phyloP scores from a whole-genome alignment of 2,797 vertebrate species.

The Lates japonicus region DNA sequence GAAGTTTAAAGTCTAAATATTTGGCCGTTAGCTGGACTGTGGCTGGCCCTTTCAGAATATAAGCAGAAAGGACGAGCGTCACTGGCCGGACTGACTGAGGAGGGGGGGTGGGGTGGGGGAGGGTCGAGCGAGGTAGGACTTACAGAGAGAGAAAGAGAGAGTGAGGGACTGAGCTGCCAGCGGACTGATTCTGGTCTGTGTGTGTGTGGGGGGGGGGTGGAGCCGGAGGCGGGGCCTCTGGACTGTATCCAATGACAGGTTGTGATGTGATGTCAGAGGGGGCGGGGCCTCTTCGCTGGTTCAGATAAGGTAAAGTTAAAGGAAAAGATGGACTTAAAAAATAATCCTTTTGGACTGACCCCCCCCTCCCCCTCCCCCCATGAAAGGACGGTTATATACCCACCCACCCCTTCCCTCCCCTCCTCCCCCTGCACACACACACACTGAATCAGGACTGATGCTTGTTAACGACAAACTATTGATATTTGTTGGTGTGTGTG shows the following conservation, averaged over 20 bases:
- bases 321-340: slow-evolving; percentile 8
- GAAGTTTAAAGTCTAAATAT: slow-evolving; percentile 45
- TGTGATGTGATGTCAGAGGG: neutral
- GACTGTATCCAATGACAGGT: slow-evolving; percentile 30
- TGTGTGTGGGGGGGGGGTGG: slow-evolving; percentile 40
- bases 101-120: slow-evolving; percentile 13
- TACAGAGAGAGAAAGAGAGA: slow-evolving; percentile 29
- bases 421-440: slow-evolving; percentile 35
- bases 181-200: slow-evolving; percentile 55
- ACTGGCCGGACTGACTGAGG: slow-evolving; percentile 68
- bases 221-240: slow-evolving; percentile 16
- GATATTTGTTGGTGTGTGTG: slow-evolving; percentile 19
- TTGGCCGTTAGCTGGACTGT: slow-evolving; percentile 68
- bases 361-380: slow-evolving; percentile 6
- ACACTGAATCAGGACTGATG: slow-evolving; percentile 63
- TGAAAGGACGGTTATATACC: slow-evolving; percentile 53
- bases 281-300: neutral
- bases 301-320: slow-evolving; percentile 46
- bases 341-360: slow-evolving; percentile 54
- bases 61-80: slow-evolving; percentile 64
- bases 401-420: neutral
- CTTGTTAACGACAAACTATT: slow-evolving; percentile 25
- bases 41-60: slow-evolving; percentile 74
- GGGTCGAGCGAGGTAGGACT: slow-evolving; percentile 39
- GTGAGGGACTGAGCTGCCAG: slow-evolving; percentile 34